These are phyloP conservation scores for Pseudopodoces humilis DNA, from an alignment of 2,113 vertebrate genomes.

Conservation along the genomic window DNA sequence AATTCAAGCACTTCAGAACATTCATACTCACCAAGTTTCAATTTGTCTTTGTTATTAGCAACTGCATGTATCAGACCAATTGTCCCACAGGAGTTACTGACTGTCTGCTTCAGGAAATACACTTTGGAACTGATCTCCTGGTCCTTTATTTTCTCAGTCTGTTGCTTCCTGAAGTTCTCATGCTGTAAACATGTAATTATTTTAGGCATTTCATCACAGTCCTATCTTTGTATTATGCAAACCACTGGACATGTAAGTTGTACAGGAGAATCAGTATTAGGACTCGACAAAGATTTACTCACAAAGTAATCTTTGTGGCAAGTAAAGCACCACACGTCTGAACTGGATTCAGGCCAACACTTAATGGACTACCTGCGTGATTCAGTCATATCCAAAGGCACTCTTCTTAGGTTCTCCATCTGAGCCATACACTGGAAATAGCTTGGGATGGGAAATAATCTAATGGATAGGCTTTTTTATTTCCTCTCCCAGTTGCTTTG, in stretches of 20 bases:
- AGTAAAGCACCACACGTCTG: neutral
- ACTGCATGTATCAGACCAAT: conserved; percentile 90
- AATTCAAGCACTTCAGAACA: neutral
- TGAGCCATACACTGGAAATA: neutral
- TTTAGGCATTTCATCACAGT: neutral
- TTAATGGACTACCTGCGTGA: conserved; percentile 38
- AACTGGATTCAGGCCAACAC: neutral
- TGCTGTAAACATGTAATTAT: conserved; percentile 73
- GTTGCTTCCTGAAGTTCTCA: conserved; percentile 89
- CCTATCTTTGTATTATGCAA: neutral
- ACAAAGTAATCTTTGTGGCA: neutral
- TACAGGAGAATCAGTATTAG: neutral
- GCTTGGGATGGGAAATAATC: neutral
- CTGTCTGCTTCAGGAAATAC: conserved; percentile 93
- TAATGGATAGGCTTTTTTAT: neutral
- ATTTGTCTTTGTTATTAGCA: conserved; percentile 89
- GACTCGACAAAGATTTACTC: neutral
- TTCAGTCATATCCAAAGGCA: neutral
- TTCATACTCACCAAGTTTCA: conserved; percentile 85
- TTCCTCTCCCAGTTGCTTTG: neutral
- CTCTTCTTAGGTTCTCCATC: neutral
- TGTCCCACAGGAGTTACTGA: conserved; percentile 92
- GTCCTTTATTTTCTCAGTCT: conserved; percentile 82
- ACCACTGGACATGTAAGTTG: neutral
- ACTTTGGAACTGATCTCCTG: conserved; percentile 78